These are phyloP conservation scores for Calyptommatus sinebrachiatus DNA, from an alignment of 2,113 vertebrate genomes.

Conservation along the genomic window DNA sequence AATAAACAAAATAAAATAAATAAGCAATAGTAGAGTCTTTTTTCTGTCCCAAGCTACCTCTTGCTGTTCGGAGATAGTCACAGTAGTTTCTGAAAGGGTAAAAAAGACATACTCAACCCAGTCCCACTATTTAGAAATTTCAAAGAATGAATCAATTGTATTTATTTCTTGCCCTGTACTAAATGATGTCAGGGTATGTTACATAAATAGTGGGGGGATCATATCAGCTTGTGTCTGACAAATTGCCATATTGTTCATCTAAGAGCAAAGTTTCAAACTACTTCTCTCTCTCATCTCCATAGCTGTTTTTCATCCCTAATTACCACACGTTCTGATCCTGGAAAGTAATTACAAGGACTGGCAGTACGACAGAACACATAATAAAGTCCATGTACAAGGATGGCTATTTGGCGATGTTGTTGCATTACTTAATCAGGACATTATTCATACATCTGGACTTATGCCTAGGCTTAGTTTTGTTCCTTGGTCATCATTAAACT, in stretches of 20 bases:
- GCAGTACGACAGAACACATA: constrained; percentile 35
- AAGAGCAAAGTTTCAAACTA: not conserved
- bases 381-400: constrained; percentile 38
- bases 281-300: accelerated
- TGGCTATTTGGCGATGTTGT: constrained; percentile 15
- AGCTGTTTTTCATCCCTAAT: constrained; percentile 14
- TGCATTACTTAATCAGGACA: constrained; percentile 59
- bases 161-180: not conserved
- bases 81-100: too few species aligned
- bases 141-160: not conserved
- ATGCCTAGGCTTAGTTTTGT: constrained; percentile 19
- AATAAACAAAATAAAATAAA: too few species aligned
- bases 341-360: constrained; percentile 35
- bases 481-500: constrained; percentile 45
- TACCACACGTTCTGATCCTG: constrained; percentile 5
- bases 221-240: not conserved
- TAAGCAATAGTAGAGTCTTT: too few species aligned
- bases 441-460: constrained; percentile 50
- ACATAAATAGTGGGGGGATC: too few species aligned
- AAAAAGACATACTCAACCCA: too few species aligned
- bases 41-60: too few species aligned
- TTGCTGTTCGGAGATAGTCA: too few species aligned
- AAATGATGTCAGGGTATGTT: too few species aligned
- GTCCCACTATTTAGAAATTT: not conserved
- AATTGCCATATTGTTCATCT: constrained; percentile 3